A percentile compares a stretch with the other conserved stretches of the same genome.
phyloP scores from a whole-genome alignment of 2,888 invertebrate species.

The Orthosia gracilis region DNA sequence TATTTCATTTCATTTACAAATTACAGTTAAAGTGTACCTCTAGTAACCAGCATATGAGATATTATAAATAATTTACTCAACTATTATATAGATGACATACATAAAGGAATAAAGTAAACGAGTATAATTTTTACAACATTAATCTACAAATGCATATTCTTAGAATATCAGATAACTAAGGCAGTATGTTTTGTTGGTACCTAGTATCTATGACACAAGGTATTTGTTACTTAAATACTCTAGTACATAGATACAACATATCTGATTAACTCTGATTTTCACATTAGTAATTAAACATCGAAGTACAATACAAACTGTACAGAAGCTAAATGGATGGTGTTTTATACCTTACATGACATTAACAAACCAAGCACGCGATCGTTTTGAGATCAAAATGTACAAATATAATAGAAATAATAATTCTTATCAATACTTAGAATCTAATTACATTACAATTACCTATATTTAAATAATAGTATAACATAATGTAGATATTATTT shows the following conservation, averaged over 20 bases:
- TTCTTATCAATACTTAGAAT: conserved; percentile 51
- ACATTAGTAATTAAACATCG: conserved; percentile 75
- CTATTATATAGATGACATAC: conserved; percentile 60
- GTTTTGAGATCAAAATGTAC: conserved; percentile 91
- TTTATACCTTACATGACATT: conserved; percentile 89
- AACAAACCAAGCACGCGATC: conserved; percentile 88
- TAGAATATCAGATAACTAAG: conserved; percentile 72
- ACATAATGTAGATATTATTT: conserved; percentile 65
- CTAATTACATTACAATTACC: conserved; percentile 48
- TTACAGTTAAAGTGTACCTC: conserved; percentile 88
- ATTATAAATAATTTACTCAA: conserved; percentile 73
- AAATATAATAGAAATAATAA: conserved; percentile 80
- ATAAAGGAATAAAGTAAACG: conserved; percentile 49
- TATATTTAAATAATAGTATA: conserved; percentile 56
- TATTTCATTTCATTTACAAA: conserved; percentile 80
- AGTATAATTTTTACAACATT: conserved; percentile 68
- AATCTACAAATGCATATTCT: conserved; percentile 66
- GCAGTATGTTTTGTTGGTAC: conserved; percentile 74
- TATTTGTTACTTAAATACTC: conserved; percentile 51
- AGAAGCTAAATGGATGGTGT: conserved; percentile 90
- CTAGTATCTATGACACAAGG: conserved; percentile 40
- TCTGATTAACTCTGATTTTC: conserved; percentile 46
- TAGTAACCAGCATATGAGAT: conserved; percentile 88
- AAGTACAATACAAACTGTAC: conserved; percentile 87
- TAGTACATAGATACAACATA: conserved; percentile 47